Evolutionary conservation across 1,140 invertebrate species (phyloP).

Genomic region (Hyles vespertilio): DNA sequence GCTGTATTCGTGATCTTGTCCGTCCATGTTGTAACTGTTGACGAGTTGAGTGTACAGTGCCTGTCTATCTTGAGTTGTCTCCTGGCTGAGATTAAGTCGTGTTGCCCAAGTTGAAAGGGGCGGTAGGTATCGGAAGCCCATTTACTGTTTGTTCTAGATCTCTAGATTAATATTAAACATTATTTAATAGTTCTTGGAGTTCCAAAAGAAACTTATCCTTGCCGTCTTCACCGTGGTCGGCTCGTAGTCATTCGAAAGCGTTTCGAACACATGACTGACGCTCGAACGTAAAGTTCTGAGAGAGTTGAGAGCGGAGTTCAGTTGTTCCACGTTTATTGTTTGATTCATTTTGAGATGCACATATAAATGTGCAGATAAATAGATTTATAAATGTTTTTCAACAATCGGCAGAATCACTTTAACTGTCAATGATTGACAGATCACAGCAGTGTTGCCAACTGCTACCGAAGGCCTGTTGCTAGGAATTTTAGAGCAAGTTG

Average conservation of each 20-base stretch:
- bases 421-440: too few species aligned
- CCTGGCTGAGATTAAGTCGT: constrained; percentile 89
- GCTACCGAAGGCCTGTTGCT: too few species aligned
- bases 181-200: constrained; percentile 84
- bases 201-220: constrained; percentile 89
- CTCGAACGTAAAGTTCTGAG: constrained; percentile 86
- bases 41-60: constrained; percentile 91
- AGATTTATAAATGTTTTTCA: too few species aligned
- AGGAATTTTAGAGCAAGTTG: too few species aligned
- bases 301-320: constrained; percentile 83
- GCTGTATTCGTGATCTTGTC: constrained; percentile 94
- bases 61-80: constrained; percentile 90
- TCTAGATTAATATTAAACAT: constrained; percentile 84
- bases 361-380: background rate
- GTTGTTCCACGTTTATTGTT: constrained; percentile 79
- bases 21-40: constrained; percentile 93
- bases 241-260: constrained; percentile 83
- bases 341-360: constrained; percentile 50
- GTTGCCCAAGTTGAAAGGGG: constrained; percentile 88
- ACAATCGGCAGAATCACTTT: too few species aligned
- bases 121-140: constrained; percentile 82
- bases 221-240: constrained; percentile 85
- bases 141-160: constrained; percentile 87
- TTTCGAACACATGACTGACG: constrained; percentile 89
- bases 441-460: too few species aligned